Conservation (phyloP, 2,113 vertebrate genomes). For the Rhinopomastus cyanomelas region DNA sequence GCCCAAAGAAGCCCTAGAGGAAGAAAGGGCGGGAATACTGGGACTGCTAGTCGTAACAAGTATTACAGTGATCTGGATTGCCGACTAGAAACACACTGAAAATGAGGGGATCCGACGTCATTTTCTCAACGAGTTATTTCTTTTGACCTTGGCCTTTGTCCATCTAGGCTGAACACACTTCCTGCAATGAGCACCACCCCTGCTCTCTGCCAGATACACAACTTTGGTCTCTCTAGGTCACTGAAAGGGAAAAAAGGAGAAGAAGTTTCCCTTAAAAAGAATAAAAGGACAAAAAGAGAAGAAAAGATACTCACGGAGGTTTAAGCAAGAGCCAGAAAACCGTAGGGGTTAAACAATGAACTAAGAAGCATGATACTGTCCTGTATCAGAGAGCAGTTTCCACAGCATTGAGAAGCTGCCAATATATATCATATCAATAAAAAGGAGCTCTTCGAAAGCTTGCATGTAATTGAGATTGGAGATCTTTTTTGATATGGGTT, state of each 20-base stretch:
- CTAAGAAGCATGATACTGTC: conserved; percentile 5
- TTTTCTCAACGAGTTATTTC: not conserved
- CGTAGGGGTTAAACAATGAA: conserved; percentile 48
- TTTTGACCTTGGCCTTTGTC: conserved; percentile 44
- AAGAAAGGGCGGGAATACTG: not conserved
- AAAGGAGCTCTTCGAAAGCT: conserved; percentile 64
- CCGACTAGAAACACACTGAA: not conserved
- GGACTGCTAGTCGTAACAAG: not conserved
- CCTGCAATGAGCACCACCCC: not conserved
- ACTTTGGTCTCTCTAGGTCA: not conserved
- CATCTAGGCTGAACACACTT: conserved; percentile 19
- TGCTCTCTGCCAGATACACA: not conserved
- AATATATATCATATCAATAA: conserved; percentile 64
- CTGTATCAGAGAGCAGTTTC: conserved; percentile 43
- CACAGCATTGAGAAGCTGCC: conserved; percentile 22
- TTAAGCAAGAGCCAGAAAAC: conserved; percentile 36
- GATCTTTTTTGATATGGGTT: conserved; percentile 75
- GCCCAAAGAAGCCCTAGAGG: conserved; percentile 16
- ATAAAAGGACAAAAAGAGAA: not conserved
- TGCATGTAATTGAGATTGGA: conserved; percentile 76
- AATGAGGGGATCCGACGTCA: not conserved
- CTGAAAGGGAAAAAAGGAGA: not conserved
- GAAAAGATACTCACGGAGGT: not conserved
- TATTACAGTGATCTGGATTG: not conserved
- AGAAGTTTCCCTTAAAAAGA: not conserved